Percentiles rank a stretch among this genome's conserved stretches.
phyloP scores from a whole-genome alignment of 2,888 invertebrate genomes.

The Erynnis tages region DNA sequence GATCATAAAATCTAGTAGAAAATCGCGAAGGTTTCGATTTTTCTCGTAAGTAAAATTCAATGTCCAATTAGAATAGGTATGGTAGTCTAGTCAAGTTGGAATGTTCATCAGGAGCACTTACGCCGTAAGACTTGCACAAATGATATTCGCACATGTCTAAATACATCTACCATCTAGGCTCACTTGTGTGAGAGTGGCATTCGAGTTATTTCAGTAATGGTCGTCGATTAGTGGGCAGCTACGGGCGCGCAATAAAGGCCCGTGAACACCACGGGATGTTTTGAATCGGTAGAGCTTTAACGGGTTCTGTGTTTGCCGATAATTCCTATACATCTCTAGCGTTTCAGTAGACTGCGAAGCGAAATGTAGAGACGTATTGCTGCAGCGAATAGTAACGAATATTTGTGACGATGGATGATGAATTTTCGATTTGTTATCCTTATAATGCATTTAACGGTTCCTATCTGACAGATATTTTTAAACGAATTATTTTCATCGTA shows the following conservation, averaged over 20 bases:
- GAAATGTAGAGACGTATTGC: slow-evolving; percentile 15
- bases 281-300: slow-evolving; percentile 76
- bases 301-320: slow-evolving; percentile 72
- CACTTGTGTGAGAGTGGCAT: slow-evolving; percentile 17
- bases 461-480: too few relatives aligned
- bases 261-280: slow-evolving; percentile 74
- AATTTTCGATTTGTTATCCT: too few relatives aligned
- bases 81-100: too few relatives aligned
- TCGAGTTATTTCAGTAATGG: slow-evolving; percentile 72
- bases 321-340: slow-evolving; percentile 46
- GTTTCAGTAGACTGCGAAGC: slow-evolving; percentile 43
- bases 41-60: too few relatives aligned
- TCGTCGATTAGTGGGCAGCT: slow-evolving; percentile 76
- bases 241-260: slow-evolving; percentile 69
- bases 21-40: too few relatives aligned
- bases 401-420: too few relatives aligned
- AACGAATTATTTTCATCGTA: too few relatives aligned
- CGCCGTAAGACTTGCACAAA: background rate
- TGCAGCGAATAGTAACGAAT: too few relatives aligned
- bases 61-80: too few relatives aligned
- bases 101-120: too few relatives aligned
- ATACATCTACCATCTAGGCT: background rate
- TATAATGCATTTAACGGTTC: too few relatives aligned
- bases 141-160: slow-evolving; percentile 3
- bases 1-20: too few relatives aligned